A percentile compares a stretch with the other conserved stretches of the same genome.
Evolutionary conservation across 2,797 vertebrate species (phyloP).

Genomic region (Zalophus californianus): DNA sequence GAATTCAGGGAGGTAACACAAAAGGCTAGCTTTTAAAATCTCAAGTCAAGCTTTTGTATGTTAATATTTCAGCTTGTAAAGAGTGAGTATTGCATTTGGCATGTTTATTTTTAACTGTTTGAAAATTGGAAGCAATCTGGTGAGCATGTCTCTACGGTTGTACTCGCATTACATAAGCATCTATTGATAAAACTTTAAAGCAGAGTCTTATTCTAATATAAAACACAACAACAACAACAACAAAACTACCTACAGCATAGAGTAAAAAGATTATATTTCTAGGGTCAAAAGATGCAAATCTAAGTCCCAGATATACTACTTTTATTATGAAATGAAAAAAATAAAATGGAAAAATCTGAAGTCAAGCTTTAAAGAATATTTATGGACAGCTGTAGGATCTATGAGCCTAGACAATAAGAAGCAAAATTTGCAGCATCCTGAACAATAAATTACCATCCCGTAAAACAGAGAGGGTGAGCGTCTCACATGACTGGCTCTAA

Average conservation of each 20-base stretch:
- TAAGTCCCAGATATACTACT: neutral
- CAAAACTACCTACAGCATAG: neutral
- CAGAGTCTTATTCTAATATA: neutral
- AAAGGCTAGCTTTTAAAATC: slow-evolving; percentile 1
- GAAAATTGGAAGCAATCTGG: neutral
- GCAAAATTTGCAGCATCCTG: neutral
- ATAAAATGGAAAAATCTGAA: neutral
- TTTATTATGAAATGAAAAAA: neutral
- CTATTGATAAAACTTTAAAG: slow-evolving; percentile 23
- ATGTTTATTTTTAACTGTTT: neutral
- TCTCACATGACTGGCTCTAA: neutral
- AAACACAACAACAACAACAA: neutral
- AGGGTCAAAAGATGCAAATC: neutral
- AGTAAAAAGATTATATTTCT: neutral
- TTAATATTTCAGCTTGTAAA: slow-evolving; percentile 25
- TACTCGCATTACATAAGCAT: neutral
- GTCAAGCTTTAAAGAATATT: neutral
- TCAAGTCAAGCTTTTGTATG: neutral
- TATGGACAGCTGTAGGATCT: slow-evolving; percentile 25
- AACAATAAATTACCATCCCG: neutral
- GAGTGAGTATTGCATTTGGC: neutral
- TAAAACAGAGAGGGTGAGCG: neutral
- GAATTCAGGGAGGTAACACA: neutral
- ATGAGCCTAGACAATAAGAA: neutral
- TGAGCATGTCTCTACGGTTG: neutral